phyloP scores from a whole-genome alignment of 1,140 invertebrate genomes.

The Thaumetopoea pityocampa region DNA sequence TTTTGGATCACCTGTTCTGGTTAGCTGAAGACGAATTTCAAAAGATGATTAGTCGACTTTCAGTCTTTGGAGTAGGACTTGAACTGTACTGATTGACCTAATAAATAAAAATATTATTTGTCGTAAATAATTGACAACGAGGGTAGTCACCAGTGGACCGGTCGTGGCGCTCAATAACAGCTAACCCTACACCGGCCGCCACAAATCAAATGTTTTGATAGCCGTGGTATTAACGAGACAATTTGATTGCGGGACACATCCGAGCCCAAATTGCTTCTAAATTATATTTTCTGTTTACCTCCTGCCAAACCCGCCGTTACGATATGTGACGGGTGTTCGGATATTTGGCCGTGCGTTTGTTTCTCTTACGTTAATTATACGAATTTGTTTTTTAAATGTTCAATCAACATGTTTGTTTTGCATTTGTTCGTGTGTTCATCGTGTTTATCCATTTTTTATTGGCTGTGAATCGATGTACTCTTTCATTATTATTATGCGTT shows the following conservation, averaged over 20 bases:
- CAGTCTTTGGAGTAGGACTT: no score
- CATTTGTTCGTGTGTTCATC: conserved; percentile 10
- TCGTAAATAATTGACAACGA: conserved; percentile 50
- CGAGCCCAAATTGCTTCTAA: conserved; percentile 74
- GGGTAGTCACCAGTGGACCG: conserved; percentile 50
- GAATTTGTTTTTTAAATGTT: conserved; percentile 43
- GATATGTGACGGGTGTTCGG: conserved; percentile 35
- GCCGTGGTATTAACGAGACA: conserved; percentile 73
- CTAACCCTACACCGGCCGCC: conserved; percentile 61
- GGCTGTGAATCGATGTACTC: no score
- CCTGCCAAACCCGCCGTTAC: conserved; percentile 63
- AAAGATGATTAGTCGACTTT: no score
- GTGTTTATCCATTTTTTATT: no score
- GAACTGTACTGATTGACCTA: no score
- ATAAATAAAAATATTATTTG: no score
- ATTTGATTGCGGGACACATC: conserved; percentile 75
- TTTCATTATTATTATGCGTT: no score
- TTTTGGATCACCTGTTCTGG: no score
- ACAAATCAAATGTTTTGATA: conserved; percentile 76
- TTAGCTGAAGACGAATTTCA: no score
- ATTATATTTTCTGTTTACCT: conserved; percentile 76
- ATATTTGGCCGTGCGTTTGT: conserved; percentile 40
- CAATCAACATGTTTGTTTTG: conserved; percentile 22
- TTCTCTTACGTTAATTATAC: conserved; percentile 58
- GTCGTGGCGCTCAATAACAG: conserved; percentile 62